These are phyloP conservation scores for Apodemia zela DNA, from an alignment of 2,888 invertebrate genomes.

Conservation along the genomic window DNA sequence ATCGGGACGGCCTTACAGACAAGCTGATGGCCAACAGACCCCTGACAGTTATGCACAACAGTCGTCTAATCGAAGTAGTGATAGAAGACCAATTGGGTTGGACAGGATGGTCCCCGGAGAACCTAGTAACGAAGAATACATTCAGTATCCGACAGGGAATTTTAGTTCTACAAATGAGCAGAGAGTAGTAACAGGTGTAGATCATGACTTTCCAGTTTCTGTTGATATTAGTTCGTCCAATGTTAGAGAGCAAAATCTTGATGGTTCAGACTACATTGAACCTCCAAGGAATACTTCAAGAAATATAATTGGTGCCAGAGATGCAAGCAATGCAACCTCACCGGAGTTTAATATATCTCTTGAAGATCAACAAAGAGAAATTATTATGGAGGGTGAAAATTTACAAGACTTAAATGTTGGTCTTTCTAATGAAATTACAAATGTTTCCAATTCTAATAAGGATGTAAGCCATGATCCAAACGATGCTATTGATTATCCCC, in stretches of 20 bases:
- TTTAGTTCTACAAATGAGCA: constrained; percentile 65
- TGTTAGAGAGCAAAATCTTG: constrained; percentile 64
- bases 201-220: constrained; percentile 57
- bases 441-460: constrained; percentile 43
- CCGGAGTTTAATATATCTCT: constrained; percentile 47
- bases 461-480: constrained; percentile 51
- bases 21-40: constrained; percentile 67
- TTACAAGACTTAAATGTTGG: constrained; percentile 64
- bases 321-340: constrained; percentile 42
- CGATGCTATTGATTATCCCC: constrained; percentile 53
- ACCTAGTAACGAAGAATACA: constrained; percentile 72
- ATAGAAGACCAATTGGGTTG: constrained; percentile 75
- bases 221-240: constrained; percentile 54
- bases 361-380: constrained; percentile 71
- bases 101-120: constrained; percentile 83
- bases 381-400: constrained; percentile 82
- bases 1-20: constrained; percentile 57
- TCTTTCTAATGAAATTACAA: constrained; percentile 53
- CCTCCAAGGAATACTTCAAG: constrained; percentile 50
- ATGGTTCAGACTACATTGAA: constrained; percentile 68
- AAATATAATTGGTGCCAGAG: constrained; percentile 50
- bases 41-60: constrained; percentile 55
- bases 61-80: constrained; percentile 42
- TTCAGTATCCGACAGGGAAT: constrained; percentile 53
- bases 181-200: constrained; percentile 80